Percentiles rank a stretch among this genome's conserved stretches.
Conservation (phyloP, 2,113 vertebrate genomes). For the Pseudopodoces humilis region DNA sequence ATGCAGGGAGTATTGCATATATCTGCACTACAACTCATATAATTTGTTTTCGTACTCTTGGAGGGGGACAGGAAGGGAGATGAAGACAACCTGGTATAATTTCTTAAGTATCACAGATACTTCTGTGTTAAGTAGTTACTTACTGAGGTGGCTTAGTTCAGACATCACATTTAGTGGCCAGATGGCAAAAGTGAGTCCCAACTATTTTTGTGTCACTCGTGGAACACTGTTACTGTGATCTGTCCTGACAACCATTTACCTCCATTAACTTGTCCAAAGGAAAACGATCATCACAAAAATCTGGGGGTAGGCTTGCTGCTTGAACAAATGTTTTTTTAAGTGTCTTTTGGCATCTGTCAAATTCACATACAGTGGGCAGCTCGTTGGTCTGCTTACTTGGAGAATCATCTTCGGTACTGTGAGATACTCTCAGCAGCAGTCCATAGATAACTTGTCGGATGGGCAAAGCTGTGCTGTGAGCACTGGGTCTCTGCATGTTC, state of each 20-base stretch:
- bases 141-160: not conserved
- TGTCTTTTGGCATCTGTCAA: constrained; percentile 80
- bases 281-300: constrained; percentile 33
- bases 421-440: constrained; percentile 69
- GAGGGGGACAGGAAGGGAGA: not conserved
- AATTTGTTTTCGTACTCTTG: not conserved
- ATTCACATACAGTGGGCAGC: constrained; percentile 76
- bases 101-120: not conserved
- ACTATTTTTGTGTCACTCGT: not conserved
- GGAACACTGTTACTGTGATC: not conserved
- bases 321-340: constrained; percentile 78
- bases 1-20: not conserved
- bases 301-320: constrained; percentile 39
- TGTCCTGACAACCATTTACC: constrained; percentile 72
- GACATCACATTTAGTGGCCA: not conserved
- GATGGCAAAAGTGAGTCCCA: not conserved
- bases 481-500: constrained; percentile 81
- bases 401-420: not conserved
- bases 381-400: not conserved
- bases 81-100: not conserved
- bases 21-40: accelerated
- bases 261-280: constrained; percentile 75
- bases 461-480: constrained; percentile 75
- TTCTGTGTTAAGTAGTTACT: not conserved
- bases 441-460: constrained; percentile 87